Percentiles rank a stretch among this genome's conserved stretches.
Conservation (phyloP, 2,888 invertebrate species). For the Serripes groenlandicus region DNA sequence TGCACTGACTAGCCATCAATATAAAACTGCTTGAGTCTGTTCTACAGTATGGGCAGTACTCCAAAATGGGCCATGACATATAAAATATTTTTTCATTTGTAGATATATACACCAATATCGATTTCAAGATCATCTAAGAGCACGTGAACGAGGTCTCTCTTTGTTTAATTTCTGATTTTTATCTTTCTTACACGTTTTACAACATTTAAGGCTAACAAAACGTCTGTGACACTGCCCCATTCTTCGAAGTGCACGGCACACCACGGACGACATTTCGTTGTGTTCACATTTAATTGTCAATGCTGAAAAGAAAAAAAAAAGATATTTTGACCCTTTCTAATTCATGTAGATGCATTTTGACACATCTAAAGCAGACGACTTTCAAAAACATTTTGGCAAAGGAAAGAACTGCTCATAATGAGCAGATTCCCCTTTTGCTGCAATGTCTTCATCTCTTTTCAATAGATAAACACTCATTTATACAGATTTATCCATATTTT, state of each 20-base stretch:
- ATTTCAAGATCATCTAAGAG: slow-evolving; percentile 48
- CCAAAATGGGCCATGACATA: too few species aligned
- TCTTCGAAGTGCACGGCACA: slow-evolving; percentile 80
- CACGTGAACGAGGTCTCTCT: slow-evolving; percentile 50
- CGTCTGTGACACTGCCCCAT: slow-evolving; percentile 81
- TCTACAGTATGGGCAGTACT: too few species aligned
- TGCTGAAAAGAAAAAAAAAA: slow-evolving; percentile 59
- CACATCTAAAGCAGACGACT: not conserved
- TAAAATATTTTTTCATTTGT: too few species aligned
- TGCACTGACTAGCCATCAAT: too few species aligned
- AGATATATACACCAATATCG: slow-evolving; percentile 1
- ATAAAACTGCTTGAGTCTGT: too few species aligned
- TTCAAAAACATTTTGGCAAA: not conserved
- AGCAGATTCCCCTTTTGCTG: not conserved
- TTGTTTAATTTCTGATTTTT: slow-evolving; percentile 35
- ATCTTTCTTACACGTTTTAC: slow-evolving; percentile 77
- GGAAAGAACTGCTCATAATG: not conserved
- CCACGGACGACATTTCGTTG: slow-evolving; percentile 80
- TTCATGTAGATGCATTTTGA: not conserved
- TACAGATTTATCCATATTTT: too few species aligned
- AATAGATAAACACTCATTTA: not conserved
- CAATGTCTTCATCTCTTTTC: not conserved
- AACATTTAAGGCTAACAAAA: slow-evolving; percentile 82
- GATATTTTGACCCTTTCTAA: not conserved
- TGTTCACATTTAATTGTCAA: slow-evolving; percentile 75